Conservation (phyloP, 1,140 invertebrate species). For the Heliconius hewitsoni region DNA sequence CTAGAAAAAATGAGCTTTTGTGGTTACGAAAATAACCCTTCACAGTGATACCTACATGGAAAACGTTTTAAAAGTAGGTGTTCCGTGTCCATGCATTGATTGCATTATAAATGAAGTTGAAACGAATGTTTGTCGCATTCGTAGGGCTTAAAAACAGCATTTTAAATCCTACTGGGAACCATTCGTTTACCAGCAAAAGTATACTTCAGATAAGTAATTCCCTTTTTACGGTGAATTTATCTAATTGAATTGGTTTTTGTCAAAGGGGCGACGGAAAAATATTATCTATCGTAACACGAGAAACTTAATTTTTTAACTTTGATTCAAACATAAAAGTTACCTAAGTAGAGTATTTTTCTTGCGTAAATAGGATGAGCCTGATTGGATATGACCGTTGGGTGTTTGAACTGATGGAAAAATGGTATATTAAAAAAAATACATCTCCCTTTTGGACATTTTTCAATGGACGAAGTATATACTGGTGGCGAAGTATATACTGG, state of each 20-base stretch:
- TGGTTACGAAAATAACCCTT: conserved; percentile 21
- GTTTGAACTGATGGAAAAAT: background rate
- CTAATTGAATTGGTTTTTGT: background rate
- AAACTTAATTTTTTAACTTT: background rate
- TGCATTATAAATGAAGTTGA: conserved; percentile 10
- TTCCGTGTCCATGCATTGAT: conserved; percentile 16
- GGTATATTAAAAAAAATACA: background rate
- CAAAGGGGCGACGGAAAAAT: background rate
- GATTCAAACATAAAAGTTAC: background rate
- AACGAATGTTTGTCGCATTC: background rate
- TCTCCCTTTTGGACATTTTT: too few species aligned
- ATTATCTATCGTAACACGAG: background rate
- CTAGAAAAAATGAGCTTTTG: conserved; percentile 23
- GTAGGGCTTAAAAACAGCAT: background rate
- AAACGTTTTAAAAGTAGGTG: conserved; percentile 19
- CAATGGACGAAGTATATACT: too few species aligned
- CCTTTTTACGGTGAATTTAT: background rate
- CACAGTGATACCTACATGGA: conserved; percentile 3
- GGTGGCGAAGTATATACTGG: background rate
- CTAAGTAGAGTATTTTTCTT: background rate
- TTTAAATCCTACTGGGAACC: background rate
- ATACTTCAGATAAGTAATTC: background rate
- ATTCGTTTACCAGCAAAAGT: too few species aligned
- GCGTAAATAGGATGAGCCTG: background rate
- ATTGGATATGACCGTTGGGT: background rate